These are phyloP conservation scores for Patiria pectinifera DNA, from an alignment of 53 echinoderm and acorn worm species.

Conservation along the genomic window DNA sequence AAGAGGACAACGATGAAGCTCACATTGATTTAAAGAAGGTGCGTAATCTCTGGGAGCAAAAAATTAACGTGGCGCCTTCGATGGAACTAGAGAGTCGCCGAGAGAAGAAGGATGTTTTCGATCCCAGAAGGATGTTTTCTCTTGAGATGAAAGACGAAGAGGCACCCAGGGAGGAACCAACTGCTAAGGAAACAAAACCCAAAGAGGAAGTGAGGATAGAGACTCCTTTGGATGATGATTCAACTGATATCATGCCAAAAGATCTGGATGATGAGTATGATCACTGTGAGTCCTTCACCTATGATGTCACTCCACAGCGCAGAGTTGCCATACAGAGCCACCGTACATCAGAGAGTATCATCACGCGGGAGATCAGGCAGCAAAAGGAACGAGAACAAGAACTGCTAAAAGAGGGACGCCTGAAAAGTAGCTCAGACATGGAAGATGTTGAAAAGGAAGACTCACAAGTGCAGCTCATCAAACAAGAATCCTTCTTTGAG, in stretches of 20 bases:
- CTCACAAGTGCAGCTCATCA: not conserved
- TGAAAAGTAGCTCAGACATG: not conserved
- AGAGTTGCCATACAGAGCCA: conserved; percentile 45
- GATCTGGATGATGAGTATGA: conserved; percentile 49
- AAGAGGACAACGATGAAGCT: conserved; percentile 50
- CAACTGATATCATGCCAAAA: conserved; percentile 27
- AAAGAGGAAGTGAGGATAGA: not conserved
- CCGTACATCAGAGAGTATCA: conserved; percentile 44
- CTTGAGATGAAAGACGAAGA: conserved; percentile 51
- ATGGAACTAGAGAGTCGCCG: not conserved
- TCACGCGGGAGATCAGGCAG: conserved; percentile 40
- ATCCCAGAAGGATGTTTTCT: conserved; percentile 43
- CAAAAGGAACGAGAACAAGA: conserved; percentile 50
- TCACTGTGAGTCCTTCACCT: conserved; percentile 36
- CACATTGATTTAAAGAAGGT: conserved; percentile 47
- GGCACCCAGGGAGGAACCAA: not conserved
- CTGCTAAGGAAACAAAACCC: not conserved
- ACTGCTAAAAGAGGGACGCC: conserved; percentile 38
- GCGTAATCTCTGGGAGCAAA: conserved; percentile 54
- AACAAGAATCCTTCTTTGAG: conserved; percentile 23
- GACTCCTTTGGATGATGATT: conserved; percentile 4
- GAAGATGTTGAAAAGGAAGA: not conserved
- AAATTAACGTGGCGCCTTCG: not conserved
- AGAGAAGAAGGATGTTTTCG: conserved; percentile 1
- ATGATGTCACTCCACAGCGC: conserved; percentile 46